Evolutionary conservation across 2,888 invertebrate genomes (phyloP).

Genomic region (Patella caerulea): DNA sequence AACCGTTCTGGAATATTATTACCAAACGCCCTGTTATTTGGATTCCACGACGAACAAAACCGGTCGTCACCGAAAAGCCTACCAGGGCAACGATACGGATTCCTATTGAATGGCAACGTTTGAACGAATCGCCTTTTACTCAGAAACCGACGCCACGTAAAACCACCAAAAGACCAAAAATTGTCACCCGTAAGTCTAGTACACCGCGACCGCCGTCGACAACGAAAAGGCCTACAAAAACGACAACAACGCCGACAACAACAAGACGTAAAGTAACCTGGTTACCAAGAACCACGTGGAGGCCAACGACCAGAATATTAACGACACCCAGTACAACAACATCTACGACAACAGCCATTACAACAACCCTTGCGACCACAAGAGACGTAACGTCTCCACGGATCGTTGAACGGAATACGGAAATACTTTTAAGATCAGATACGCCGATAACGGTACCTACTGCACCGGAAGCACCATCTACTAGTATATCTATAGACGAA

Average conservation of each 20-base stretch:
- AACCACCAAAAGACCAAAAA: too few species aligned
- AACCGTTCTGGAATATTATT: neutral
- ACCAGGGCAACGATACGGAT: too few species aligned
- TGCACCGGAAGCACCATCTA: slow-evolving; percentile 6
- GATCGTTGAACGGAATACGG: too few species aligned
- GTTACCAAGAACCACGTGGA: slow-evolving; percentile 17
- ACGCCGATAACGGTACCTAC: slow-evolving; percentile 13
- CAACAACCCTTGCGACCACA: slow-evolving; percentile 16
- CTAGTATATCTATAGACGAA: neutral
- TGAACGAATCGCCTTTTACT: too few species aligned
- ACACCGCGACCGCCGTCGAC: neutral
- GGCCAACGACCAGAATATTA: slow-evolving; percentile 13
- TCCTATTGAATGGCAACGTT: too few species aligned
- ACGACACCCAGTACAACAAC: slow-evolving; percentile 17
- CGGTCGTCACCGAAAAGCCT: too few species aligned
- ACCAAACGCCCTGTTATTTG: slow-evolving; percentile 1
- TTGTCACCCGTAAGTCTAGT: too few species aligned
- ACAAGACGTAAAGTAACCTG: neutral
- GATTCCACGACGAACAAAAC: neutral
- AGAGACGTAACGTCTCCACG: too few species aligned
- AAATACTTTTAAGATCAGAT: slow-evolving; percentile 8
- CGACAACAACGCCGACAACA: neutral
- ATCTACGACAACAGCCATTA: slow-evolving; percentile 14
- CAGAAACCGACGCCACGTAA: too few species aligned
- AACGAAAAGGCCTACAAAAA: slow-evolving; percentile 7